phyloP scores from a whole-genome alignment of 2,888 invertebrate genomes.

The Nematopogon swammerdamellus region DNA sequence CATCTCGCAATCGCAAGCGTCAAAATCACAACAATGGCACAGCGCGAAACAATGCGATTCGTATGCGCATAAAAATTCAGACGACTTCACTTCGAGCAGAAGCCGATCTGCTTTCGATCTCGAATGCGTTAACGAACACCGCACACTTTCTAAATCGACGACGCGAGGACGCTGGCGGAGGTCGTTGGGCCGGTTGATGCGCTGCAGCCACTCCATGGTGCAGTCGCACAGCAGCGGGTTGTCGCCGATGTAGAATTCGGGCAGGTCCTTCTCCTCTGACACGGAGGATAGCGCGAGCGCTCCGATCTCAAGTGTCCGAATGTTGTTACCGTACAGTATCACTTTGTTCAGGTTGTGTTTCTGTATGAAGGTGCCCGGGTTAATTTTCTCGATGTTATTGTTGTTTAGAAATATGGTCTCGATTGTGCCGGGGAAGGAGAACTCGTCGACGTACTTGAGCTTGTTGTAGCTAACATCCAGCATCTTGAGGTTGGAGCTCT shows the following conservation, averaged over 20 bases:
- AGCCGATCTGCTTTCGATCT: constrained; percentile 60
- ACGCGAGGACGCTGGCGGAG: constrained; percentile 73
- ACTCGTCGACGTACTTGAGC: constrained; percentile 63
- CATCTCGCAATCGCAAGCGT: constrained; percentile 90
- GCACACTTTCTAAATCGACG: constrained; percentile 74
- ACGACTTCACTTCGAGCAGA: constrained; percentile 64
- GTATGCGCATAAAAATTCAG: constrained; percentile 79
- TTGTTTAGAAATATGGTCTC: constrained; percentile 71
- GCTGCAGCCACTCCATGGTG: constrained; percentile 82
- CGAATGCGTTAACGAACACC: constrained; percentile 71
- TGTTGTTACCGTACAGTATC: constrained; percentile 71
- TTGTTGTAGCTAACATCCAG: constrained; percentile 74
- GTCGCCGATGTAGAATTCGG: constrained; percentile 75
- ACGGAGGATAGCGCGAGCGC: constrained; percentile 67
- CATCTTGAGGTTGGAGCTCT: constrained; percentile 68
- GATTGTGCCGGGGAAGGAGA: constrained; percentile 70
- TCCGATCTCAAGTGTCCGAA: constrained; percentile 68
- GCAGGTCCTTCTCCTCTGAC: constrained; percentile 64
- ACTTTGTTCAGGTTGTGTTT: constrained; percentile 72
- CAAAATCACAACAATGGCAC: constrained; percentile 88
- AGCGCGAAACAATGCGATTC: constrained; percentile 80
- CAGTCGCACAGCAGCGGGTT: constrained; percentile 86
- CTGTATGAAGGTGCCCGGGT: constrained; percentile 66
- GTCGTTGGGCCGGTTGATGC: constrained; percentile 72
- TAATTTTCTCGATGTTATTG: constrained; percentile 67